These are phyloP conservation scores for Cynoglossus semilaevis DNA, from an alignment of 2,113 vertebrate genomes.

Conservation along the genomic window DNA sequence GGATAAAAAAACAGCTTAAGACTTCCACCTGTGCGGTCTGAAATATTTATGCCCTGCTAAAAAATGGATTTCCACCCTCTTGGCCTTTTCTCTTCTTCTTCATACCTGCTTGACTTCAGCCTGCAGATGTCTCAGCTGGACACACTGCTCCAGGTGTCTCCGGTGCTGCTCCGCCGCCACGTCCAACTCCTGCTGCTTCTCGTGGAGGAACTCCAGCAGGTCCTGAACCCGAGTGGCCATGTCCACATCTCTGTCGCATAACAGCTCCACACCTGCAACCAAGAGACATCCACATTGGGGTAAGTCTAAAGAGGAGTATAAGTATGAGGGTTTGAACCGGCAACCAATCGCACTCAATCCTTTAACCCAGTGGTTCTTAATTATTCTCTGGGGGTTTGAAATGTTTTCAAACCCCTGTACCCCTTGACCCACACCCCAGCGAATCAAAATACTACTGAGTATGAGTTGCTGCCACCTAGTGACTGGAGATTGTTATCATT, in stretches of 20 bases:
- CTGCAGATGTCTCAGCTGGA: slow-evolving; percentile 95
- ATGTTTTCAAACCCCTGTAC: too few relatives aligned
- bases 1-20: neutral
- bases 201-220: slow-evolving; percentile 94
- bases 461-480: too few relatives aligned
- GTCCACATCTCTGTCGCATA: slow-evolving; percentile 94
- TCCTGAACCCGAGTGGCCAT: slow-evolving; percentile 97
- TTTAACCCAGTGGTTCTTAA: too few relatives aligned
- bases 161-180: slow-evolving; percentile 90
- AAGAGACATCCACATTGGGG: neutral
- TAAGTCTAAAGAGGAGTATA: too few relatives aligned
- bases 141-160: slow-evolving; percentile 94
- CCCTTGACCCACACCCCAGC: too few relatives aligned
- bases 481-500: too few relatives aligned
- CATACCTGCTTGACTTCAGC: slow-evolving; percentile 95
- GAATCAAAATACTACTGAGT: too few relatives aligned
- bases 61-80: neutral
- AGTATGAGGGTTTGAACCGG: too few relatives aligned
- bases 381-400: too few relatives aligned
- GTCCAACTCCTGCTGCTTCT: slow-evolving; percentile 97
- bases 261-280: slow-evolving; percentile 87
- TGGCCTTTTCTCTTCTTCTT: neutral
- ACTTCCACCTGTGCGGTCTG: neutral
- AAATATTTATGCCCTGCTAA: neutral
- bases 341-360: too few relatives aligned